These are phyloP conservation scores for Indicator indicator DNA, from an alignment of 2,113 vertebrate species.

Conservation along the genomic window DNA sequence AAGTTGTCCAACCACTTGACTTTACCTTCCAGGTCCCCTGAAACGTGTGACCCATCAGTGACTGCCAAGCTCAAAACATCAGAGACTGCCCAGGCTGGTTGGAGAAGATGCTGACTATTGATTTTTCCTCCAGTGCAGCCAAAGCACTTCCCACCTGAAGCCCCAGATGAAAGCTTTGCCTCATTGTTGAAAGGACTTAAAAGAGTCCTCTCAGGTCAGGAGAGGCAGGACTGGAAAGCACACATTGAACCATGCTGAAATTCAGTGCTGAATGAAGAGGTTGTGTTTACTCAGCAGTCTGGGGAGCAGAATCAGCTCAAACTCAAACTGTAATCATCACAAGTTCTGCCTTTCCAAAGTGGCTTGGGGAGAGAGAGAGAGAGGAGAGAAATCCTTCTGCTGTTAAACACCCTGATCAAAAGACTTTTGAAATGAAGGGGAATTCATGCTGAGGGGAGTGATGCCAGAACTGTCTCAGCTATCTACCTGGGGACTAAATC, in stretches of 20 bases:
- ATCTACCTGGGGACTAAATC: not conserved
- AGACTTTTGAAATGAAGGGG: not conserved
- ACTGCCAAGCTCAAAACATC: not conserved
- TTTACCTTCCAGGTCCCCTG: slow-evolving; percentile 92
- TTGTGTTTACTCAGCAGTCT: not conserved
- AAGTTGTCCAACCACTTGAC: slow-evolving; percentile 94
- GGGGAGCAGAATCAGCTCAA: not conserved
- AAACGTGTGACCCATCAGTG: slow-evolving; percentile 15
- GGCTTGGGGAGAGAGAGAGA: not conserved
- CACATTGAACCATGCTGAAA: not conserved
- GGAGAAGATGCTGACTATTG: not conserved
- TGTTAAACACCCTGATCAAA: not conserved
- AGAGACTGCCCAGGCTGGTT: not conserved
- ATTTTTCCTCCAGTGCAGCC: not conserved
- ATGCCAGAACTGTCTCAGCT: not conserved
- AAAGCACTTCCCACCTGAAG: not conserved
- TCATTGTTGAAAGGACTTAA: not conserved
- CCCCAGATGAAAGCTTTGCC: not conserved
- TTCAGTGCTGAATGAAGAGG: not conserved
- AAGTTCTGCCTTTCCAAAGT: not conserved
- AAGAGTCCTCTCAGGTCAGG: not conserved
- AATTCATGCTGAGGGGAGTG: not conserved
- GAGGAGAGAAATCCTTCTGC: not conserved
- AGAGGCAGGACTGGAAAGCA: not conserved
- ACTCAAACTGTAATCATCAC: not conserved